These are phyloP conservation scores for Diarsia dahlii DNA, from an alignment of 2,888 invertebrate species.

Conservation along the genomic window DNA sequence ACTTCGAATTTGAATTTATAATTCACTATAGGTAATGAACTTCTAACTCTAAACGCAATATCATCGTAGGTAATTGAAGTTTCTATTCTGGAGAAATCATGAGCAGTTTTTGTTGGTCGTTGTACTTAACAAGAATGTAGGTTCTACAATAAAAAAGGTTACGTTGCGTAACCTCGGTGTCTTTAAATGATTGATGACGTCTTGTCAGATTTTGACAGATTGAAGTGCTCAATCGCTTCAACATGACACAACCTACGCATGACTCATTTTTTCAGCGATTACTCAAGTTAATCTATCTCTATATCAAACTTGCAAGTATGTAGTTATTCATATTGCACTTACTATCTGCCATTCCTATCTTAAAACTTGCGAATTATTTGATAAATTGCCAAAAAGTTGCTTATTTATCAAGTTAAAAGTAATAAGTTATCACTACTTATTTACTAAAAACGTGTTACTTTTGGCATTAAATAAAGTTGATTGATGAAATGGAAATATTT, in stretches of 20 bases:
- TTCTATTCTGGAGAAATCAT: conserved; percentile 42
- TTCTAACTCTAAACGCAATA: conserved; percentile 18
- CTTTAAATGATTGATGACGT: conserved; percentile 47
- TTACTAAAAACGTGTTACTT: not conserved
- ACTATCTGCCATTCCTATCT: conserved; percentile 28
- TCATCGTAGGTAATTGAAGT: conserved; percentile 38
- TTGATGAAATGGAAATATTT: not conserved
- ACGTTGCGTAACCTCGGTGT: conserved; percentile 42
- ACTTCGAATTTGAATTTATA: conserved; percentile 3
- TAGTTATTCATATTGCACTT: conserved; percentile 28
- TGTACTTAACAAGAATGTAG: conserved; percentile 30
- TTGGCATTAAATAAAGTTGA: not conserved
- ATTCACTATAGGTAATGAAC: conserved; percentile 1
- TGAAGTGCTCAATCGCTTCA: conserved; percentile 32
- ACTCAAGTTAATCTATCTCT: conserved; percentile 18
- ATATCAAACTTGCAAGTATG: conserved; percentile 15
- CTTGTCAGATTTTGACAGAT: conserved; percentile 37
- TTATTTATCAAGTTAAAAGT: not conserved
- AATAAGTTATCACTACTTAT: not conserved
- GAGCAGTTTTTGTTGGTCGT: conserved; percentile 30
- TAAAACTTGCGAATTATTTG: conserved; percentile 21
- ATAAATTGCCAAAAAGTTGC: not conserved
- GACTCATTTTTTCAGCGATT: conserved; percentile 35
- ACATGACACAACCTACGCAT: conserved; percentile 30
- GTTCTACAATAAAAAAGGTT: conserved; percentile 36